Conservation (phyloP, 2,888 invertebrate genomes). For the Podotricha telesiphe region DNA sequence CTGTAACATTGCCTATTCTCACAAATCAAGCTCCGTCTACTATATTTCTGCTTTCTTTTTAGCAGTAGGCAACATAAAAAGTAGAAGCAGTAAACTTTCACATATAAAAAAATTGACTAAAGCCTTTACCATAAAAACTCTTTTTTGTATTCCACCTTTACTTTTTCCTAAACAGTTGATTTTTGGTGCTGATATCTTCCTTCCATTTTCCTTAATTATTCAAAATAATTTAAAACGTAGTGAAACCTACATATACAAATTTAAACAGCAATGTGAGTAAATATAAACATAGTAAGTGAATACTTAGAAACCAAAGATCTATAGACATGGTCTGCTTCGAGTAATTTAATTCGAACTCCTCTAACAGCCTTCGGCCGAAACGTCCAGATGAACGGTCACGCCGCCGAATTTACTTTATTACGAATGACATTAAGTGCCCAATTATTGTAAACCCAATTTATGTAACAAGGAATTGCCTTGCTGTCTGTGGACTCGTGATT, state of each 20-base stretch:
- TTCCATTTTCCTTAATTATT: background rate
- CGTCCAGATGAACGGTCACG: constrained; percentile 70
- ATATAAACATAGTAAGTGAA: background rate
- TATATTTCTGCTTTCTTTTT: too few relatives aligned
- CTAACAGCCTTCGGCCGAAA: constrained; percentile 69
- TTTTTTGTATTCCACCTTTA: too few relatives aligned
- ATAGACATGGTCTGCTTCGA: constrained; percentile 53
- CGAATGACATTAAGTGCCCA: constrained; percentile 65
- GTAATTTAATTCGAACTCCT: constrained; percentile 72
- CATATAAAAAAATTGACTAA: too few relatives aligned
- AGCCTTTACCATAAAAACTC: too few relatives aligned
- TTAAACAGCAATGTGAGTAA: background rate
- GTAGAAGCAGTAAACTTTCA: too few relatives aligned
- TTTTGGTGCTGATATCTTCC: too few relatives aligned
- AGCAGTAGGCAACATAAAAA: too few relatives aligned
- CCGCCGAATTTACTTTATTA: constrained; percentile 71
- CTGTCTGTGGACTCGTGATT: constrained; percentile 58
- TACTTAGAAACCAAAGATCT: constrained; percentile 35
- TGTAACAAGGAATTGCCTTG: constrained; percentile 61
- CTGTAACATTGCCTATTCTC: too few relatives aligned
- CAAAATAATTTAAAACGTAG: background rate
- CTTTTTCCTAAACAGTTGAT: too few relatives aligned
- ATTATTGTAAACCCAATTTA: constrained; percentile 59
- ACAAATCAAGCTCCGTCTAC: too few relatives aligned
- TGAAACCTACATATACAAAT: background rate